These are phyloP conservation scores for Podilymbus podiceps DNA, from an alignment of 2,113 vertebrate genomes.

Conservation along the genomic window DNA sequence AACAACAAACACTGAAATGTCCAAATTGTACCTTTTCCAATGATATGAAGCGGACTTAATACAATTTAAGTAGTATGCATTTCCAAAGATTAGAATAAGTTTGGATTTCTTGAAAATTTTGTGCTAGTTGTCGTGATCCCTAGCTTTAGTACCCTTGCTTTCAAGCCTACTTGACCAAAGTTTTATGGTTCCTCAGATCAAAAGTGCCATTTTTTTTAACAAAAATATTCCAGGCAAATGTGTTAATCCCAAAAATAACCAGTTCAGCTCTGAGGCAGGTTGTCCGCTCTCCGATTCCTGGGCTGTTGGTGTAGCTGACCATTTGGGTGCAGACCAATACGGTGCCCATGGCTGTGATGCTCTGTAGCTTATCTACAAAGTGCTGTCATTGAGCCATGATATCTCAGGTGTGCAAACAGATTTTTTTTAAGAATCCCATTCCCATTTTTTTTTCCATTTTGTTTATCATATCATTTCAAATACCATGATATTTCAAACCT, in stretches of 20 bases:
- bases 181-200: not conserved
- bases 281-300: not conserved
- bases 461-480: not conserved
- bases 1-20: not conserved
- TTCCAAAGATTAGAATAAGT: not conserved
- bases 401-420: not conserved
- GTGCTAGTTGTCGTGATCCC: not conserved
- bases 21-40: not conserved
- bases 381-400: not conserved
- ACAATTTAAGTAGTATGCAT: not conserved
- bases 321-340: not conserved
- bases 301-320: not conserved
- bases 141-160: not conserved
- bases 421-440: not conserved
- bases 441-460: not conserved
- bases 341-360: rapidly evolving
- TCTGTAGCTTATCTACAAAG: not conserved
- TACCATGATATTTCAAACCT: not conserved
- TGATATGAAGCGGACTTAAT: not conserved
- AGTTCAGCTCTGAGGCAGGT: not conserved
- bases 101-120: not conserved
- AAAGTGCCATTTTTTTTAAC: not conserved
- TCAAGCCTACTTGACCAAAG: not conserved
- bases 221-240: not conserved
- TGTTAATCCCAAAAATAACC: not conserved